Base-by-base conservation (phyloP, 2,888 invertebrate species). In the Lithophane socia region DNA sequence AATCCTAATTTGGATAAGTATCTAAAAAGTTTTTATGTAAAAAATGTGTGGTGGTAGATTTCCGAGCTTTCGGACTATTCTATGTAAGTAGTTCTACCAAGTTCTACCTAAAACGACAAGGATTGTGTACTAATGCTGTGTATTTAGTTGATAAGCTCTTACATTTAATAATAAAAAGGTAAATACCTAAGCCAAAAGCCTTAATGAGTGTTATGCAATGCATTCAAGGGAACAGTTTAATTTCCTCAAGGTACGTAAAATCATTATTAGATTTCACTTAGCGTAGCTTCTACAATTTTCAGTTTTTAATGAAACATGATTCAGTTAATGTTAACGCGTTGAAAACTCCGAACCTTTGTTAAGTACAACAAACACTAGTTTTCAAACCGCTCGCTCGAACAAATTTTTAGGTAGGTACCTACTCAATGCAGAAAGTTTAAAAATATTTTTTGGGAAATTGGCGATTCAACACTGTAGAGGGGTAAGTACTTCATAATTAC, bases 241-340 rank as follows among this genome's bases (percentile, higher is more conserved):
- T 81, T 77, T 81, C 82, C 82, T 66, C 13, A 52, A 13, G 68
- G 5, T 49, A 24, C n/a, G 47, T 54, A 42, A 68, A 76, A 60
- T 72, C n/a, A 64, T 66, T 65, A 47, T n/a, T n/a, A 24, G 37
- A 65, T 66, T 69, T 52, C 52, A 54, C 44, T 49, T 58, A 67
- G 63, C 3, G 5, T 58, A 47, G 37, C 49, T 49, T 63, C 9
- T 54, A 68, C 12, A 24, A 49, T 76, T 67, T 61, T 65, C 54
- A 49, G 52, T 65, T 29, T n/a, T n/a, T 58, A 24, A 64, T 13
- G 18, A 49, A 76, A 80, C 13, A 65, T 29, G 42, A 56, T 63
- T 63, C 3, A 21, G 37, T 61, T 8, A 52, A 70, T 52, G 37
- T 49, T 75, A 18, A 49, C 54, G 0, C 12, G 5, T 63, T 72